A percentile compares a stretch with the other conserved stretches of the same genome.
These are phyloP conservation scores for Ophiodon elongatus DNA, from an alignment of 2,113 vertebrate genomes.

Conservation along the genomic window DNA sequence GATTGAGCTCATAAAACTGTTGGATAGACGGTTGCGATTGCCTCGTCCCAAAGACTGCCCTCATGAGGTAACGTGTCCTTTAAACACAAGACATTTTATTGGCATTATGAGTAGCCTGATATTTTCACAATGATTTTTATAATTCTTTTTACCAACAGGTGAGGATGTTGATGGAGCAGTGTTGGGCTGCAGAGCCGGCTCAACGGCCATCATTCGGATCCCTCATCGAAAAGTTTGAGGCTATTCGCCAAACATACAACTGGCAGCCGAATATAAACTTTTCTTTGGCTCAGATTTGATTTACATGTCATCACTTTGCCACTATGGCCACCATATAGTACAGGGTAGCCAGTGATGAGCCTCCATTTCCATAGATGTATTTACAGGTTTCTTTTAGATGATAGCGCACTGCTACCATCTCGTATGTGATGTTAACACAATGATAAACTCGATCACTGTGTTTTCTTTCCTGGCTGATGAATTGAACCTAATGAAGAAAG, in stretches of 20 bases:
- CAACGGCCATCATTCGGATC: slow-evolving; percentile 86
- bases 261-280: slow-evolving; percentile 71
- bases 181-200: slow-evolving; percentile 87
- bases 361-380: slow-evolving; percentile 28
- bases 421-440: slow-evolving; percentile 12
- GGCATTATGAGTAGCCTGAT: background rate
- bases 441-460: background rate
- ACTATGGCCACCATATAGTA: slow-evolving; percentile 12
- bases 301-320: slow-evolving; percentile 27
- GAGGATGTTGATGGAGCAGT: slow-evolving; percentile 87
- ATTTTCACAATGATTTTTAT: background rate
- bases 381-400: slow-evolving; percentile 21
- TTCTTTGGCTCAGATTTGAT: slow-evolving; percentile 75
- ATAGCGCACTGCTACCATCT: slow-evolving; percentile 22
- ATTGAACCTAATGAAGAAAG: background rate
- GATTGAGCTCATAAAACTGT: slow-evolving; percentile 85
- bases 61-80: slow-evolving; percentile 83
- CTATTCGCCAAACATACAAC: slow-evolving; percentile 64
- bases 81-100: background rate
- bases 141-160: slow-evolving; percentile 59
- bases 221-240: slow-evolving; percentile 83
- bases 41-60: slow-evolving; percentile 88
- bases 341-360: background rate
- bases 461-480: background rate
- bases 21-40: slow-evolving; percentile 86